A percentile compares a stretch with the other conserved stretches of the same genome.
phyloP scores from a whole-genome alignment of 2,797 vertebrate genomes.

The Myripristis murdjan region DNA sequence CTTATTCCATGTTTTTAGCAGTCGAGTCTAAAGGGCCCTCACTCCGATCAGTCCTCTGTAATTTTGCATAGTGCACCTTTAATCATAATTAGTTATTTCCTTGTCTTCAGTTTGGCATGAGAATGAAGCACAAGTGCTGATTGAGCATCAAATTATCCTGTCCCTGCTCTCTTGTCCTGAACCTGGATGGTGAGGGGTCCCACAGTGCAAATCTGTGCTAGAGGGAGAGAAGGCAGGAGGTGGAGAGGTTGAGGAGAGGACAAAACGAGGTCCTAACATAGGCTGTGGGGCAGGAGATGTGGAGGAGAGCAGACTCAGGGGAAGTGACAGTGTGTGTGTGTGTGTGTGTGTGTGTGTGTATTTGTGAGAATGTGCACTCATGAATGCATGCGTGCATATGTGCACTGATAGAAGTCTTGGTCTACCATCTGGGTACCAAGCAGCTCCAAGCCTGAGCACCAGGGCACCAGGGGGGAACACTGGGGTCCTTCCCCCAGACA shows the following conservation, averaged over 20 bases:
- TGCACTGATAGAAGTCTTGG: conserved; percentile 27
- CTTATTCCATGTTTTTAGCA: too few species aligned
- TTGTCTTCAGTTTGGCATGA: conserved; percentile 36
- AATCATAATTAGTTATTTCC: neutral
- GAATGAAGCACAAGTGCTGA: conserved; percentile 29
- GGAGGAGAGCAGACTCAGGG: conserved; percentile 53
- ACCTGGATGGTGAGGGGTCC: conserved; percentile 35
- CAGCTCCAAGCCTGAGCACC: conserved; percentile 53
- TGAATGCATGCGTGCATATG: conserved; percentile 43
- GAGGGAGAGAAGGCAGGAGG: conserved; percentile 70
- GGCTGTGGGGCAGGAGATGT: conserved; percentile 56
- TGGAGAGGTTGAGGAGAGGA: conserved; percentile 74
- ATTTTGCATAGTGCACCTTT: too few species aligned
- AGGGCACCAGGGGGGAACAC: conserved; percentile 1
- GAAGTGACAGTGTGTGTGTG: conserved; percentile 27
- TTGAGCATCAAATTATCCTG: conserved; percentile 41
- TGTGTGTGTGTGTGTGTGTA: conserved; percentile 7
- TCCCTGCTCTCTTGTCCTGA: conserved; percentile 23
- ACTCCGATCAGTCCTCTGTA: too few species aligned
- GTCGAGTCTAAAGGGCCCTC: too few species aligned
- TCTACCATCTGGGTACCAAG: conserved; percentile 61
- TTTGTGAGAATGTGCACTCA: too few species aligned
- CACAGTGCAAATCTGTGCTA: conserved; percentile 51
- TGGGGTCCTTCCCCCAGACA: conserved; percentile 45
- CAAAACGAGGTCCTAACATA: conserved; percentile 74